Conservation (phyloP, 2,113 vertebrate genomes). For the Heterotis niloticus region DNA sequence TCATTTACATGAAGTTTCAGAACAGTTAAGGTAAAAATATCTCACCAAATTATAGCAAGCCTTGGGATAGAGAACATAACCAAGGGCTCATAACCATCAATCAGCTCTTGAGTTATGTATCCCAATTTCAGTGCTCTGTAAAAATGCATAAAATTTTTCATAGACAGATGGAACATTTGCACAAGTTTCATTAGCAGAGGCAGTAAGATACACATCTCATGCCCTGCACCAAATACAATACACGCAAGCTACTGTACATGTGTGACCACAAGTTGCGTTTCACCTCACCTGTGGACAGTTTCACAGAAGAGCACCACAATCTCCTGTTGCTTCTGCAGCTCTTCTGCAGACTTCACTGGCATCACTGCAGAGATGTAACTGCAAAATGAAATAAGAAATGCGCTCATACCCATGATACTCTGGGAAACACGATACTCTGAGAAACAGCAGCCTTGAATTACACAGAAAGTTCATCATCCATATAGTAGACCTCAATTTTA, state of each 20-base stretch:
- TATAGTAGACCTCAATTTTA: background rate
- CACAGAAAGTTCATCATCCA: background rate
- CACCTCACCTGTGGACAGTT: conserved; percentile 61
- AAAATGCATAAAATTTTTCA: background rate
- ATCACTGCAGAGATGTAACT: conserved; percentile 64
- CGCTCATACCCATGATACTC: background rate
- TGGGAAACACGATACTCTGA: background rate
- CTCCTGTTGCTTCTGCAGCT: conserved; percentile 64
- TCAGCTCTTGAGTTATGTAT: conserved; percentile 68
- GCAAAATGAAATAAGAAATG: background rate
- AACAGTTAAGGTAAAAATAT: background rate
- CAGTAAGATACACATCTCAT: background rate
- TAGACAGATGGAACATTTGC: background rate
- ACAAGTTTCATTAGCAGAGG: background rate
- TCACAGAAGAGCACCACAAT: conserved; percentile 68
- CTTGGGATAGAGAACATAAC: conserved; percentile 72
- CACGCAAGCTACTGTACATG: no score
- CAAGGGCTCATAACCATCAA: conserved; percentile 63
- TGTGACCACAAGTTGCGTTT: background rate
- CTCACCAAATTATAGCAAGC: conserved; percentile 66
- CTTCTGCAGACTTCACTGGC: conserved; percentile 59
- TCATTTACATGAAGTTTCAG: background rate
- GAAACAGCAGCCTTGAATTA: background rate
- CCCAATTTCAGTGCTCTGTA: conserved; percentile 61
- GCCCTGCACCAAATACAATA: background rate